Conservation (phyloP, 2,888 invertebrate genomes). For the Eupithecia dodoneata region DNA sequence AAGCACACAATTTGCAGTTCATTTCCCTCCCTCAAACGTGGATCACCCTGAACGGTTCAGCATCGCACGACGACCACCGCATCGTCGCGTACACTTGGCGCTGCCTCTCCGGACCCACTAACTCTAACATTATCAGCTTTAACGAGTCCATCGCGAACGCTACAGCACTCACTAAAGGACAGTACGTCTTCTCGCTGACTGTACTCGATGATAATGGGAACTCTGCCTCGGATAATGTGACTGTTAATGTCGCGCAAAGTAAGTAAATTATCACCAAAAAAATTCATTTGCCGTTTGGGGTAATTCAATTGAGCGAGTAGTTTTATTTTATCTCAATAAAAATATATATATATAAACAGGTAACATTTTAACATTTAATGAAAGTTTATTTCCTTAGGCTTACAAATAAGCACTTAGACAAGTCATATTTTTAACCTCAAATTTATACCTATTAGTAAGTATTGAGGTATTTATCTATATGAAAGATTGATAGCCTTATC, state of each 20-base stretch:
- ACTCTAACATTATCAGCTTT: conserved; percentile 78
- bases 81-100: conserved; percentile 94
- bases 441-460: too few species aligned
- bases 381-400: too few species aligned
- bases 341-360: too few species aligned
- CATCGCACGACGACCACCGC: conserved; percentile 92
- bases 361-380: too few species aligned
- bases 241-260: conserved; percentile 94
- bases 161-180: conserved; percentile 92
- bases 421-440: too few species aligned
- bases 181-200: conserved; percentile 91
- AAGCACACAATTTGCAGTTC: conserved; percentile 77
- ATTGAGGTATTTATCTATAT: too few species aligned
- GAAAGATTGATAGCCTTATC: too few species aligned
- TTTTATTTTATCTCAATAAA: not conserved
- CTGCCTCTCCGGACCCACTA: conserved; percentile 88
- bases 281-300: not conserved
- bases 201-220: conserved; percentile 94
- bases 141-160: conserved; percentile 90
- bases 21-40: conserved; percentile 93
- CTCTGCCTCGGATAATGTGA: conserved; percentile 88
- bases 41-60: conserved; percentile 91
- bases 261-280: conserved; percentile 62
- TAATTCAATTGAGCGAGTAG: not conserved
- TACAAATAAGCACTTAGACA: too few species aligned